Evolutionary conservation across 2,113 vertebrate genomes (phyloP).

Genomic region (Uria aalge): DNA sequence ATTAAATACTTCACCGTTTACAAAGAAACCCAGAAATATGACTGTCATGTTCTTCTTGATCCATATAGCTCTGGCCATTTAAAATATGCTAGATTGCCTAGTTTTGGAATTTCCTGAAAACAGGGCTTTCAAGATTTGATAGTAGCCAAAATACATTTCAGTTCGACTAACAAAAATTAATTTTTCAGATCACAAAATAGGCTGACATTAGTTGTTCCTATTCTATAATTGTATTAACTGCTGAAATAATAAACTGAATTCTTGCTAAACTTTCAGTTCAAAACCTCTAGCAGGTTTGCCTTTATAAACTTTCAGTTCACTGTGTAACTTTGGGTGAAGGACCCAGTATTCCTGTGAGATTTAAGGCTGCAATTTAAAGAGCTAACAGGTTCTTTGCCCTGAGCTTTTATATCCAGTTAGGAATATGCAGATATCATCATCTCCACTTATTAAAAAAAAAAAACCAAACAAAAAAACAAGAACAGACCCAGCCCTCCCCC

Average conservation of each 20-base stretch:
- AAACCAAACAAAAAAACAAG: no score
- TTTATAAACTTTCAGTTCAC: not conserved
- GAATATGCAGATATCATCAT: not conserved
- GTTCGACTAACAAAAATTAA: not conserved
- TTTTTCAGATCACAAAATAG: not conserved
- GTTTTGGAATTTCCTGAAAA: not conserved
- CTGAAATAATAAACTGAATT: not conserved
- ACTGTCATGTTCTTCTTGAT: not conserved
- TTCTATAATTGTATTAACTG: not conserved
- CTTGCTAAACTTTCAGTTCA: not conserved
- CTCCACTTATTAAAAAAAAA: not conserved
- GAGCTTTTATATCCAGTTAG: not conserved
- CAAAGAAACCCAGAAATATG: not conserved
- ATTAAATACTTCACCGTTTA: not conserved
- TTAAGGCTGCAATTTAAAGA: not conserved
- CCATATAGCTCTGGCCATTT: not conserved
- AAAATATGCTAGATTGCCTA: not conserved
- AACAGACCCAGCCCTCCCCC: rapidly evolving
- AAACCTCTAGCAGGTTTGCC: not conserved
- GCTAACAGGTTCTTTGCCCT: not conserved
- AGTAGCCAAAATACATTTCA: not conserved
- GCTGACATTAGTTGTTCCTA: not conserved
- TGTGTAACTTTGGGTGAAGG: not conserved
- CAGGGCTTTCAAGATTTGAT: not conserved
- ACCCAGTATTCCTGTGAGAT: not conserved